phyloP scores from a whole-genome alignment of 1,140 invertebrate genomes.

The Papilio polyxenes region DNA sequence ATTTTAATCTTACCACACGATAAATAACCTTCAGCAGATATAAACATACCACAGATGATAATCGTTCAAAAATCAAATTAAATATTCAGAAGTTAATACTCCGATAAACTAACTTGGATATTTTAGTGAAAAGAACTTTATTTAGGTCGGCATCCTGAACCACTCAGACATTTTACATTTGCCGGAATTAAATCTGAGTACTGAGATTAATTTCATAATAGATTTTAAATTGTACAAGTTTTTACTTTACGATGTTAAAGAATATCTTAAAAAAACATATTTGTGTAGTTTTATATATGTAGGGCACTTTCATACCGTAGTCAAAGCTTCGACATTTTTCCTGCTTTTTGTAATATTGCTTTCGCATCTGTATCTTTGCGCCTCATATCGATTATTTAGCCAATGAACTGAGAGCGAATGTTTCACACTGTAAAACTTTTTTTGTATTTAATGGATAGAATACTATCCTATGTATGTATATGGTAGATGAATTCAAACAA shows the following conservation, averaged over 20 bases:
- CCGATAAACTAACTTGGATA: slow-evolving; percentile 8
- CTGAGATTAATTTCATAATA: slow-evolving; percentile 24
- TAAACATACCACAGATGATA: not conserved
- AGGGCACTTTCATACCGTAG: not conserved
- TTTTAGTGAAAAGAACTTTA: slow-evolving; percentile 26
- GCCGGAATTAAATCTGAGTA: slow-evolving; percentile 18
- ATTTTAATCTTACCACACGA: not conserved
- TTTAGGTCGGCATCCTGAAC: slow-evolving; percentile 19
- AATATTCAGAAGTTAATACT: slow-evolving; percentile 14
- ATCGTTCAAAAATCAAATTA: not conserved
- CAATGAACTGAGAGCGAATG: slow-evolving; percentile 4
- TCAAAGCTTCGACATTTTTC: not conserved
- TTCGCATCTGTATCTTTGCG: not conserved
- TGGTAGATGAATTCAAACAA: too few relatives aligned
- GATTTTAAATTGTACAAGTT: slow-evolving; percentile 38
- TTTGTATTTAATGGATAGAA: not conserved
- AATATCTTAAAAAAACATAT: slow-evolving; percentile 23
- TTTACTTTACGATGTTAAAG: not conserved
- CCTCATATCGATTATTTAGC: not conserved
- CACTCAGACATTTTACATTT: slow-evolving; percentile 22
- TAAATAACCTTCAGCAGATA: not conserved
- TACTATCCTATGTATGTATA: not conserved
- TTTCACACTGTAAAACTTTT: not conserved
- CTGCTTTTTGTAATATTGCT: slow-evolving; percentile 11
- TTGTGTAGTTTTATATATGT: not conserved